phyloP scores from a whole-genome alignment of 2,797 vertebrate genomes.

The Paramormyrops hopkinsi region DNA sequence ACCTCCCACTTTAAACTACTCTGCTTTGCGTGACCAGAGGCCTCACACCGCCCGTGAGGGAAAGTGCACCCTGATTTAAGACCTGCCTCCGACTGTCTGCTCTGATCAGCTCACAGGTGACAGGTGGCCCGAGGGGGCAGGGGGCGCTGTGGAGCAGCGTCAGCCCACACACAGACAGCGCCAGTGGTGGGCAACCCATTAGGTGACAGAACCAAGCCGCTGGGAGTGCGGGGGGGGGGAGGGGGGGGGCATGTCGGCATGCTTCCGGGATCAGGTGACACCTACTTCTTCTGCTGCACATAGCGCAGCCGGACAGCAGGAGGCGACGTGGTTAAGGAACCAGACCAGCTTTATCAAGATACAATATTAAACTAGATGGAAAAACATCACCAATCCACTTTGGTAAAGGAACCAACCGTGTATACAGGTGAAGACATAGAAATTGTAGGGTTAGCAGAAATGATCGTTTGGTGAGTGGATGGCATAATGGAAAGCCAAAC shows the following conservation, averaged over 20 bases:
- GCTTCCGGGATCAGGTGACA: no score
- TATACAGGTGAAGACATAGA: background rate
- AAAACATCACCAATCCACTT: background rate
- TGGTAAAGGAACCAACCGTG: background rate
- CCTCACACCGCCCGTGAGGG: background rate
- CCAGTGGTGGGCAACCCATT: background rate
- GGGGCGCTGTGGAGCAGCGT: background rate
- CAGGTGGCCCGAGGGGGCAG: background rate
- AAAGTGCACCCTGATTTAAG: background rate
- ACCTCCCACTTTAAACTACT: background rate
- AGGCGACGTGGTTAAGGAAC: background rate
- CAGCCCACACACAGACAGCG: background rate
- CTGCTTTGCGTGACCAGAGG: background rate
- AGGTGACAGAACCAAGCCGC: background rate
- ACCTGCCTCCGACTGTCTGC: background rate
- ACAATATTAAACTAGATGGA: background rate
- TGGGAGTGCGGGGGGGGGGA: background rate
- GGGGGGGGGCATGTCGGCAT: background rate
- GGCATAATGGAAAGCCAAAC: background rate
- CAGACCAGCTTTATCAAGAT: background rate
- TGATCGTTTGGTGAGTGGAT: background rate
- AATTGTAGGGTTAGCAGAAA: background rate
- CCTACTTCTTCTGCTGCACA: background rate
- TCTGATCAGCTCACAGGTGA: background rate
- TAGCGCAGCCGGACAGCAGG: background rate